Percentiles rank a stretch among this genome's conserved stretches.
Evolutionary conservation across 2,113 vertebrate species (phyloP).

Genomic region (Suncus etruscus): DNA sequence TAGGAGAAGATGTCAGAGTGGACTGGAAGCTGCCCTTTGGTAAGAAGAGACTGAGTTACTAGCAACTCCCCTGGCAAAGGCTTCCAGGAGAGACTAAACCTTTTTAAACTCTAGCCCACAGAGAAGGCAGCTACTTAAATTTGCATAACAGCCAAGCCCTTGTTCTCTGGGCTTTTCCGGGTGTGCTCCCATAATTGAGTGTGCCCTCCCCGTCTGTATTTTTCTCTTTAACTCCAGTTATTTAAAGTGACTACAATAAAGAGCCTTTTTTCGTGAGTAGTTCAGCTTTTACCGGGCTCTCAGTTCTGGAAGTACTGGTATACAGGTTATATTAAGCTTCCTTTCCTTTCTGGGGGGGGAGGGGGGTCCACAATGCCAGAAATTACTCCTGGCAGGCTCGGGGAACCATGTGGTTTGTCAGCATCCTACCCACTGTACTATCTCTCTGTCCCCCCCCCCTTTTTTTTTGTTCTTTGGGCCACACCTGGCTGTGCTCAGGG

Average conservation of each 20-base stretch:
- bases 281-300: neutral
- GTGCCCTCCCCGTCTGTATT: neutral
- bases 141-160: neutral
- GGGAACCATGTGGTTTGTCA: too few relatives aligned
- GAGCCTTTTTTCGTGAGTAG: neutral
- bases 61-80: neutral
- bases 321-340: neutral
- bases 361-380: too few relatives aligned
- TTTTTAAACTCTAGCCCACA: too few relatives aligned
- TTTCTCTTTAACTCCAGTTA: neutral
- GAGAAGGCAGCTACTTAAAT: neutral
- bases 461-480: too few relatives aligned
- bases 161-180: neutral
- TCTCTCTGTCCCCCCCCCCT: too few relatives aligned
- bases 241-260: neutral
- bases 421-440: too few relatives aligned
- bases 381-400: too few relatives aligned
- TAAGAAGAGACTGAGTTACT: neutral
- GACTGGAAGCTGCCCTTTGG: neutral
- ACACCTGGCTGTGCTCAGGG: too few relatives aligned
- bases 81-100: neutral
- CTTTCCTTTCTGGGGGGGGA: neutral
- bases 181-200: neutral
- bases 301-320: neutral
- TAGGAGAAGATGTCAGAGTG: neutral